phyloP scores from a whole-genome alignment of 2,797 vertebrate genomes.

The Onychomys torridus region DNA sequence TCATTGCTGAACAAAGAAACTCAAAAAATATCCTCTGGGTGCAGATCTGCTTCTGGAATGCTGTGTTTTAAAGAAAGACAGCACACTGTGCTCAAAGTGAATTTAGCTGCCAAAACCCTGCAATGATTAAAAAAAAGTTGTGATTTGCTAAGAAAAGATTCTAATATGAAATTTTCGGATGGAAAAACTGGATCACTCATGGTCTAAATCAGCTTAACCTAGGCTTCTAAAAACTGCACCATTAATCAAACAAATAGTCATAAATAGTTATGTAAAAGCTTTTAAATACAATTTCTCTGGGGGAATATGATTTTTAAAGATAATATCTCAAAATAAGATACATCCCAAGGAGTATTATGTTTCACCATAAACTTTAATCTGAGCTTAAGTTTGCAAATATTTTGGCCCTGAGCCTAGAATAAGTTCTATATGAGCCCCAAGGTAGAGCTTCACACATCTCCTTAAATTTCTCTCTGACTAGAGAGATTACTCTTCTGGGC shows the following conservation, averaged over 20 bases:
- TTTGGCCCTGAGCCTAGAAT: slow-evolving; percentile 77
- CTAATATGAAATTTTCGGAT: slow-evolving; percentile 75
- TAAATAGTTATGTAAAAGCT: slow-evolving; percentile 63
- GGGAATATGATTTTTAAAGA: slow-evolving; percentile 57
- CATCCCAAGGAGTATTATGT: slow-evolving; percentile 48
- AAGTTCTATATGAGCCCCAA: slow-evolving; percentile 62
- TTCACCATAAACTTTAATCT: slow-evolving; percentile 72
- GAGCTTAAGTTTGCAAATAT: slow-evolving; percentile 73
- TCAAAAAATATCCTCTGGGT: slow-evolving; percentile 51
- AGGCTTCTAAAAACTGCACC: slow-evolving; percentile 57
- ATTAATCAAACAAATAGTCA: slow-evolving; percentile 71
- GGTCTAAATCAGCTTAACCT: slow-evolving; percentile 68
- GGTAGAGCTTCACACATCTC: slow-evolving; percentile 60
- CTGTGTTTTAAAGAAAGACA: slow-evolving; percentile 77
- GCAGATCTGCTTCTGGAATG: slow-evolving; percentile 77
- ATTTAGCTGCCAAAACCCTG: slow-evolving; percentile 53
- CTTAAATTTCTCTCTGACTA: slow-evolving; percentile 68
- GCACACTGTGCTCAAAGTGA: slow-evolving; percentile 68
- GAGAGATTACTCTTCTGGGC: slow-evolving; percentile 68
- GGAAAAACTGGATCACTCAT: slow-evolving; percentile 64
- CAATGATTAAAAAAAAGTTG: neutral
- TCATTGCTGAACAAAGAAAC: slow-evolving; percentile 80
- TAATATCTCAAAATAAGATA: slow-evolving; percentile 49
- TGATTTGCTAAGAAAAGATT: slow-evolving; percentile 48
- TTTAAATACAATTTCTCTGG: slow-evolving; percentile 61